Conservation (phyloP, 2,797 vertebrate genomes). For the Characodon lateralis region DNA sequence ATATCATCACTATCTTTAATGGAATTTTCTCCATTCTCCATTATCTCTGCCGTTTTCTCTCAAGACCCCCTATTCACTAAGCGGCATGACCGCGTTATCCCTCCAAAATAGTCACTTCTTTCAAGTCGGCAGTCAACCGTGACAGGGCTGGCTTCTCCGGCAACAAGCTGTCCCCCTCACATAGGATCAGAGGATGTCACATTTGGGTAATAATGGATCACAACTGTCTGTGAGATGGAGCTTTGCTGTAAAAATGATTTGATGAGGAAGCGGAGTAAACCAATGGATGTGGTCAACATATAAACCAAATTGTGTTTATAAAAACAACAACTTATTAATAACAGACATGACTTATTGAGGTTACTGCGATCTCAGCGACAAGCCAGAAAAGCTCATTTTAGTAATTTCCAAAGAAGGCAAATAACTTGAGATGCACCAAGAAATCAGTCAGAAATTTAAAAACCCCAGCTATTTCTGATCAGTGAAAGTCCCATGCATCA, state of each 20-base stretch:
- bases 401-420: not conserved
- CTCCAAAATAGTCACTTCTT: slow-evolving; percentile 66
- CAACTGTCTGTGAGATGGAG: slow-evolving; percentile 21
- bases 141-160: slow-evolving; percentile 56
- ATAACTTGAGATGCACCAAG: not conserved
- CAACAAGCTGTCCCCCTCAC: slow-evolving; percentile 44
- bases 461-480: not conserved
- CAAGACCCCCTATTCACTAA: slow-evolving; percentile 64
- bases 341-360: not conserved
- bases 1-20: slow-evolving; percentile 73
- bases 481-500: not conserved
- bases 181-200: slow-evolving; percentile 43
- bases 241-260: slow-evolving; percentile 27
- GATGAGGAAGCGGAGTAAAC: not conserved
- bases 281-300: not conserved
- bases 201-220: slow-evolving; percentile 27
- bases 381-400: not conserved
- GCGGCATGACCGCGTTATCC: slow-evolving; percentile 64
- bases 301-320: not conserved
- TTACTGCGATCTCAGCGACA: not conserved
- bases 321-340: not conserved
- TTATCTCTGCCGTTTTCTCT: slow-evolving; percentile 70
- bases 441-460: not conserved
- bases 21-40: slow-evolving; percentile 69
- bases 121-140: slow-evolving; percentile 63